Percentiles rank a stretch among this genome's conserved stretches.
Conservation (phyloP, 2,113 vertebrate genomes). For the Equus przewalskii region DNA sequence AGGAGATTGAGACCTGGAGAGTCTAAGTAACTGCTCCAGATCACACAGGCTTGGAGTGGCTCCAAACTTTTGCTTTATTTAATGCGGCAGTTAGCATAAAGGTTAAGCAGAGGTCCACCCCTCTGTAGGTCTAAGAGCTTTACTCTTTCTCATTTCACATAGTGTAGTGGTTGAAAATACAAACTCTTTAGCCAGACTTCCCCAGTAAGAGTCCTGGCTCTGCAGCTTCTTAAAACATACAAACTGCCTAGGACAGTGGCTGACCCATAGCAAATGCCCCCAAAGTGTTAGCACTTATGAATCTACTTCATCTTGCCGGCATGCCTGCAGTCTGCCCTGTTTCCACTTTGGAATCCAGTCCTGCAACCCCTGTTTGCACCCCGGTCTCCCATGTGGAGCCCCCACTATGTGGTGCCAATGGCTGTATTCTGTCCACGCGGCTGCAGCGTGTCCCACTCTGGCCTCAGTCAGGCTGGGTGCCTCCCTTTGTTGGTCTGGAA, state of each 20-base stretch:
- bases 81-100: slow-evolving; percentile 18
- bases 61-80: slow-evolving; percentile 4
- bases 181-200: slow-evolving; percentile 23
- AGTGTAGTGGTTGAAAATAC: background rate
- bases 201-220: slow-evolving; percentile 6
- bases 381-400: background rate
- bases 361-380: background rate
- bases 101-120: slow-evolving; percentile 23
- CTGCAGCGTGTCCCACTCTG: background rate
- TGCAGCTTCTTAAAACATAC: slow-evolving; percentile 29
- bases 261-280: background rate
- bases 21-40: background rate
- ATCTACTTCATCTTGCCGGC: background rate
- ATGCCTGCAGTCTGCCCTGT: background rate
- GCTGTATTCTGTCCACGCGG: background rate
- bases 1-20: background rate
- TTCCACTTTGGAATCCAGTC: background rate
- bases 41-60: background rate
- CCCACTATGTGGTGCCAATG: background rate
- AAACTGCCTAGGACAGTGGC: background rate
- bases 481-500: slow-evolving; percentile 26
- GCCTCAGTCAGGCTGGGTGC: background rate
- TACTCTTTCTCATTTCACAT: slow-evolving; percentile 3
- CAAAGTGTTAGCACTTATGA: background rate
- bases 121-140: slow-evolving; percentile 22